Conservation (phyloP, 2,888 invertebrate genomes). For the Acronicta alni region DNA sequence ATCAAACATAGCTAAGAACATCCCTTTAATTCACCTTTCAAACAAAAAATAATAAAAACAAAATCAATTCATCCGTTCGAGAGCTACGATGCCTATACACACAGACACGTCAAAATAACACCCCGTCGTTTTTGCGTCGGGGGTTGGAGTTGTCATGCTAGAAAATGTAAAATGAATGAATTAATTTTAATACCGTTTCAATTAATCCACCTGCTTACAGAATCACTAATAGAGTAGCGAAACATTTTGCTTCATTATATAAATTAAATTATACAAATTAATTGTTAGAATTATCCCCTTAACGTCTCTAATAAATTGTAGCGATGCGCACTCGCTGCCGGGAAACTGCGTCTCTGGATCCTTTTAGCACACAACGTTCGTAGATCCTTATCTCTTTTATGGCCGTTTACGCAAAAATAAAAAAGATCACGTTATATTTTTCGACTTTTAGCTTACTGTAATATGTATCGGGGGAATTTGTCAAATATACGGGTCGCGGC, state of each 20-base stretch:
- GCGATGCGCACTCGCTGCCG: slow-evolving; percentile 22
- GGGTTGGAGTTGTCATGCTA: too few species aligned
- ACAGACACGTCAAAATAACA: too few species aligned
- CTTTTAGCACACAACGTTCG: slow-evolving; percentile 47
- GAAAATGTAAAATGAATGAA: too few species aligned
- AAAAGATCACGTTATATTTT: slow-evolving; percentile 38
- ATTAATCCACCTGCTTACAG: not conserved
- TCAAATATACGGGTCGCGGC: slow-evolving; percentile 14
- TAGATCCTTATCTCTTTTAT: slow-evolving; percentile 53
- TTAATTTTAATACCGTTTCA: too few species aligned
- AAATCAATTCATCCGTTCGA: too few species aligned
- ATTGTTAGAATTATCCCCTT: slow-evolving; percentile 46
- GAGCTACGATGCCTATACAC: too few species aligned
- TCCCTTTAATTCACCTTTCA: too few species aligned
- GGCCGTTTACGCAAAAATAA: slow-evolving; percentile 51
- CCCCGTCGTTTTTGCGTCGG: too few species aligned
- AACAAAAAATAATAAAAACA: too few species aligned
- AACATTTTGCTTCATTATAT: slow-evolving; percentile 17
- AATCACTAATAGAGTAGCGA: slow-evolving; percentile 5
- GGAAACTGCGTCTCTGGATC: slow-evolving; percentile 47
- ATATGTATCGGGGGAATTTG: slow-evolving; percentile 21
- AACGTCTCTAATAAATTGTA: slow-evolving; percentile 46
- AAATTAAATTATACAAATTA: slow-evolving; percentile 46
- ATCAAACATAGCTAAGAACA: too few species aligned
- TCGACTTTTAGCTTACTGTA: slow-evolving; percentile 24